These are phyloP conservation scores for Bombus confusus DNA, from an alignment of 1,140 invertebrate species.

Conservation along the genomic window DNA sequence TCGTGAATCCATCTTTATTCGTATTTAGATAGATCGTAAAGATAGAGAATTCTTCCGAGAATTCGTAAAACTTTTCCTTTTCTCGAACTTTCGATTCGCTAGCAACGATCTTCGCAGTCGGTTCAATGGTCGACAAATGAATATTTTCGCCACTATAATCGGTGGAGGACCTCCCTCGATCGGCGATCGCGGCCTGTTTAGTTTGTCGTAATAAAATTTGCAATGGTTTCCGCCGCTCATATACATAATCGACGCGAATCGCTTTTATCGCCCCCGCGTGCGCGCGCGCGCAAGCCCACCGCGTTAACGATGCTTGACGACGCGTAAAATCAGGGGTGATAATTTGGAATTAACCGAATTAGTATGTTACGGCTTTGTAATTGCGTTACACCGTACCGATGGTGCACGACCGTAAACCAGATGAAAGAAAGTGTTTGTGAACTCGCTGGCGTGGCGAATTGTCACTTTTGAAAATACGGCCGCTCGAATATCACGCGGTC, in stretches of 20 bases:
- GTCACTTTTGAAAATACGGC: constrained; percentile 12
- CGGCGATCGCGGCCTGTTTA: constrained; percentile 18
- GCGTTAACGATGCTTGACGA: constrained; percentile 51
- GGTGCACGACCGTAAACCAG: constrained; percentile 23
- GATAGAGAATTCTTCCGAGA: no score
- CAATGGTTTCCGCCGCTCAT: constrained; percentile 50
- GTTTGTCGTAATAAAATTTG: constrained; percentile 56
- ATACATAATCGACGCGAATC: constrained; percentile 52
- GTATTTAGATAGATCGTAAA: no score
- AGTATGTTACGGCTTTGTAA: constrained; percentile 55
- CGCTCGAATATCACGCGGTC: constrained; percentile 10
- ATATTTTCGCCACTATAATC: constrained; percentile 15
- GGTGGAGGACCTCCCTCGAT: background rate
- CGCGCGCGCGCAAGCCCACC: background rate
- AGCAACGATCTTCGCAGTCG: background rate
- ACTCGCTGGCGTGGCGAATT: constrained; percentile 7
- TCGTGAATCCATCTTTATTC: no score
- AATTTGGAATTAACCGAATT: constrained; percentile 66
- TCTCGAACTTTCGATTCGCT: no score
- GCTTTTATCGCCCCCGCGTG: constrained; percentile 48
- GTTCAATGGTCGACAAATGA: background rate
- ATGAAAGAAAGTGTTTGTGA: constrained; percentile 56
- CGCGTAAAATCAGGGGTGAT: constrained; percentile 67
- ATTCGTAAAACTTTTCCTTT: no score
- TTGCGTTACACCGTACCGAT: constrained; percentile 36